phyloP scores from a whole-genome alignment of 2,113 vertebrate species.

The Marmota monax region DNA sequence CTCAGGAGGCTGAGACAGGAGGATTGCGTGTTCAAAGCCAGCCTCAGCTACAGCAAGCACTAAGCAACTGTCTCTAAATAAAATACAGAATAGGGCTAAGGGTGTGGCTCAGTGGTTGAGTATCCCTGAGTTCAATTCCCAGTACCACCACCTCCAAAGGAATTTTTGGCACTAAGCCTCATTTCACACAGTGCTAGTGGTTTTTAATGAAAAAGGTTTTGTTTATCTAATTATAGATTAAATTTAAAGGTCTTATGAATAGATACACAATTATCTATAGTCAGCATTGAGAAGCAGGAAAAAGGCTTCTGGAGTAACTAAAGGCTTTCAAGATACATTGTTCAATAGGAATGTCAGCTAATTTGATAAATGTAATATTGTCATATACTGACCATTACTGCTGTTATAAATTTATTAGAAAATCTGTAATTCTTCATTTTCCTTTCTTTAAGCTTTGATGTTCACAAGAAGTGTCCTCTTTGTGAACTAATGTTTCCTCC shows the following conservation, averaged over 20 bases:
- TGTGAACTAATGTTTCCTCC: conserved; percentile 98
- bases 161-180: background rate
- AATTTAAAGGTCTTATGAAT: conserved; percentile 79
- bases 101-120: too few relatives aligned
- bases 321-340: conserved; percentile 57
- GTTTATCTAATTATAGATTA: background rate
- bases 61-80: too few relatives aligned
- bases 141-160: background rate
- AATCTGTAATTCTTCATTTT: conserved; percentile 55
- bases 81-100: too few relatives aligned
- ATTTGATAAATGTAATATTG: background rate
- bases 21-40: too few relatives aligned
- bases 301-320: conserved; percentile 73
- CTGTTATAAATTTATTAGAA: conserved; percentile 36
- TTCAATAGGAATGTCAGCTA: background rate
- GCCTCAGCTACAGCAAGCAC: too few relatives aligned
- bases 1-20: too few relatives aligned
- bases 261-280: conserved; percentile 70
- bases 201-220: background rate
- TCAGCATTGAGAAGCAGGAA: conserved; percentile 76
- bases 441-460: conserved; percentile 89
- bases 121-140: too few relatives aligned
- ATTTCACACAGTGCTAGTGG: conserved; percentile 21
- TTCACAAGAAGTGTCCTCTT: conserved; percentile 97
- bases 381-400: background rate